Evolutionary conservation across 2,797 vertebrate genomes (phyloP).

Genomic region (Odontamblyopus rebecca): DNA sequence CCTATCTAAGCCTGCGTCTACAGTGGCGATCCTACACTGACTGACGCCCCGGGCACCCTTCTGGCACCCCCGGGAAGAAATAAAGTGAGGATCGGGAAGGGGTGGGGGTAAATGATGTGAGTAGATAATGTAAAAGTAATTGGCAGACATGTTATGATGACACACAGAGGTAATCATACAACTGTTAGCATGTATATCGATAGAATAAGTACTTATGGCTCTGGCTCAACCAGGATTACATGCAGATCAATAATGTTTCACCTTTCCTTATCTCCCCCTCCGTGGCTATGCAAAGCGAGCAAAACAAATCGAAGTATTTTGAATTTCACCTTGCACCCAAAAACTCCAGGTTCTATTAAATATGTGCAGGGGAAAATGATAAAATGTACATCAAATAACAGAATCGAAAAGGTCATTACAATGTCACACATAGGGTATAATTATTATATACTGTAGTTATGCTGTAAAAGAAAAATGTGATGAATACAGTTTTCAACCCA

Average conservation of each 20-base stretch:
- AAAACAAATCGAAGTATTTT: slow-evolving; percentile 13
- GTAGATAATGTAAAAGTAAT: slow-evolving; percentile 19
- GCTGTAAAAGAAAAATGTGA: too few species aligned
- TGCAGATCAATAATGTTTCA: slow-evolving; percentile 1
- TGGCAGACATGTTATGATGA: slow-evolving; percentile 15
- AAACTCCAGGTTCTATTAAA: not conserved
- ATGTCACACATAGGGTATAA: not conserved
- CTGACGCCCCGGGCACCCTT: too few species aligned
- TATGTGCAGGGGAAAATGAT: not conserved
- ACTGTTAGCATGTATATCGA: not conserved
- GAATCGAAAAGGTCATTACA: not conserved
- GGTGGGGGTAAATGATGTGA: too few species aligned
- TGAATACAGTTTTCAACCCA: too few species aligned
- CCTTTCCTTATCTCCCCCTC: not conserved
- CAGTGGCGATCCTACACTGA: too few species aligned
- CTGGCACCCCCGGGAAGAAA: too few species aligned
- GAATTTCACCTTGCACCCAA: not conserved
- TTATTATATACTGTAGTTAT: too few species aligned
- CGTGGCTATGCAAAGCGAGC: not conserved
- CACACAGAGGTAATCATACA: not conserved
- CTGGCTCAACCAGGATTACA: slow-evolving; percentile 12
- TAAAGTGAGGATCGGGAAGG: too few species aligned
- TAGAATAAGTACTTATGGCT: slow-evolving; percentile 5
- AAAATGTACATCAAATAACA: not conserved
- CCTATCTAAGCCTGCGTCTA: too few species aligned